phyloP scores from a whole-genome alignment of 2,888 invertebrate genomes.

The Celastrina argiolus region DNA sequence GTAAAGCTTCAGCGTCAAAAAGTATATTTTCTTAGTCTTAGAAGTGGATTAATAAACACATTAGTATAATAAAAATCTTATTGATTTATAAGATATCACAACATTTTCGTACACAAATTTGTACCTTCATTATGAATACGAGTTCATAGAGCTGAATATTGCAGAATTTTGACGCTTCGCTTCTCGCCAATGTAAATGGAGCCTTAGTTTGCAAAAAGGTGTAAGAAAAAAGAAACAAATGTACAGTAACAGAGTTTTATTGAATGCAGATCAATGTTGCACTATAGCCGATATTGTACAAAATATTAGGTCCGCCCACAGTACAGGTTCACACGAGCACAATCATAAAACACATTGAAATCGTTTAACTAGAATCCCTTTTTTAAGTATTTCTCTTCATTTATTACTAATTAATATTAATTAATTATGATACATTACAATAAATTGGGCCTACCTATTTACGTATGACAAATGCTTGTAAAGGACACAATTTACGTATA shows the following conservation, averaged over 20 bases:
- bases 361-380: constrained; percentile 65
- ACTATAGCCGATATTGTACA: constrained; percentile 77
- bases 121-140: too few species aligned
- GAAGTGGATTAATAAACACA: too few species aligned
- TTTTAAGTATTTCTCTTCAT: constrained; percentile 70
- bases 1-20: too few species aligned
- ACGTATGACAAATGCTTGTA: constrained; percentile 72
- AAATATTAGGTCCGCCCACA: constrained; percentile 65
- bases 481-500: constrained; percentile 68
- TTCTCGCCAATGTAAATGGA: too few species aligned
- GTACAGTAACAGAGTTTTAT: constrained; percentile 78
- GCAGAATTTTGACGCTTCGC: too few species aligned
- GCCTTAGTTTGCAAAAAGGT: too few species aligned
- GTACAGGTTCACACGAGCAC: constrained; percentile 73
- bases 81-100: too few species aligned
- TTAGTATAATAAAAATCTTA: too few species aligned
- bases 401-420: constrained; percentile 61
- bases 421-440: constrained; percentile 73
- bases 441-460: constrained; percentile 76
- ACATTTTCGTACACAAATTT: too few species aligned
- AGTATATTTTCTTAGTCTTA: too few species aligned
- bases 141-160: too few species aligned
- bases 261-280: constrained; percentile 74
- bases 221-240: constrained; percentile 44
- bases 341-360: constrained; percentile 73